Conservation (phyloP, 2,888 invertebrate species). For the Drosophila aldrichi region DNA sequence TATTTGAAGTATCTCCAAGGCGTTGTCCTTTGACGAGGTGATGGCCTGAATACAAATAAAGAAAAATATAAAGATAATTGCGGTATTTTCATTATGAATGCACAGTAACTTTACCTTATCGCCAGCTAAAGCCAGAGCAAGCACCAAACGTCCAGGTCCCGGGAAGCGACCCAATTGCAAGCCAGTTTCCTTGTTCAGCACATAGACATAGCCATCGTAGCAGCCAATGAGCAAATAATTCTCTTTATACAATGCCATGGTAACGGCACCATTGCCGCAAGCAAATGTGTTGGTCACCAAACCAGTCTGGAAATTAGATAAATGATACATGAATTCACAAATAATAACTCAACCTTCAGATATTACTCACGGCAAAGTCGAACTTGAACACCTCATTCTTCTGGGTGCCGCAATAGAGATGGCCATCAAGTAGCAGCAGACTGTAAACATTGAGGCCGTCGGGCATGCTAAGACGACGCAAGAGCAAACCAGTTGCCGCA, state of each 20-base stretch:
- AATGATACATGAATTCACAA: background rate
- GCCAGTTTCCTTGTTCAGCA: slow-evolving; percentile 86
- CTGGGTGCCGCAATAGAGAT: slow-evolving; percentile 92
- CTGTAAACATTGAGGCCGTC: slow-evolving; percentile 89
- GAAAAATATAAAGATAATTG: background rate
- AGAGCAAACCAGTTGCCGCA: slow-evolving; percentile 89
- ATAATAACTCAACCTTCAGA: background rate
- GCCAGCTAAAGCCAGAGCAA: slow-evolving; percentile 89
- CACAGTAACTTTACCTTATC: slow-evolving; percentile 86
- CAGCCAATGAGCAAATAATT: slow-evolving; percentile 90
- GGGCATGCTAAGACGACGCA: slow-evolving; percentile 88
- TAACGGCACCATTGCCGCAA: slow-evolving; percentile 90
- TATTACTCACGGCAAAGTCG: slow-evolving; percentile 89
- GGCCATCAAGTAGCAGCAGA: slow-evolving; percentile 88
- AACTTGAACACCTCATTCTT: slow-evolving; percentile 90
- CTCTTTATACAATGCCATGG: slow-evolving; percentile 88
- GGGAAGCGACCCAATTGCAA: slow-evolving; percentile 88
- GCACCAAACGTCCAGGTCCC: slow-evolving; percentile 90
- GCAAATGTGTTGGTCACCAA: slow-evolving; percentile 87
- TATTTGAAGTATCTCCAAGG: slow-evolving; percentile 89
- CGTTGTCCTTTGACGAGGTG: slow-evolving; percentile 89
- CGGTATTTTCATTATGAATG: background rate
- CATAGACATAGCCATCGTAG: slow-evolving; percentile 92
- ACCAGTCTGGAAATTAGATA: slow-evolving; percentile 87
- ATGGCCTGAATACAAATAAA: slow-evolving; percentile 86